These are phyloP conservation scores for Grallaria varia DNA, from an alignment of 2,113 vertebrate species.

Conservation along the genomic window DNA sequence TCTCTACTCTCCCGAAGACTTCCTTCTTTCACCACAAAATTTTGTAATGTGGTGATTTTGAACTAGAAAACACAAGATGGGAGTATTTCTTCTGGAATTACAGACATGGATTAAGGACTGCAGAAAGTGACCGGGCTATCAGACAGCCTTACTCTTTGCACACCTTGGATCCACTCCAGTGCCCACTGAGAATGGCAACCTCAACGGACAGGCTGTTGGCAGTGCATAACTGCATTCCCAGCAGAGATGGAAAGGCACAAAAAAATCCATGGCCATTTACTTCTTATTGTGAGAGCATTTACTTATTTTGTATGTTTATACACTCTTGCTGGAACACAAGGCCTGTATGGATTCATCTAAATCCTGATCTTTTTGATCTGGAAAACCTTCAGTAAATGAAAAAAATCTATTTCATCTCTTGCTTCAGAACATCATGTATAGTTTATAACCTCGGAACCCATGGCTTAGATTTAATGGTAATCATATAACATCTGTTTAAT, in stretches of 20 bases:
- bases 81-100: background rate
- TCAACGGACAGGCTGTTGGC: background rate
- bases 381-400: conserved; percentile 65
- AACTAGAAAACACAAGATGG: background rate
- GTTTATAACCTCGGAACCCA: conserved; percentile 72
- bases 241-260: background rate
- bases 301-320: conserved; percentile 56
- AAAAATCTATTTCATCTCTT: conserved; percentile 68
- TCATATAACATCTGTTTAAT: conserved; percentile 86
- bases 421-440: conserved; percentile 69
- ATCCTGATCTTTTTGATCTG: conserved; percentile 72
- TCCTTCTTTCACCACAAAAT: background rate
- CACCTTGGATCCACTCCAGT: background rate
- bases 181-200: background rate
- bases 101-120: background rate
- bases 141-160: background rate
- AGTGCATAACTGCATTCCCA: background rate
- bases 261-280: background rate
- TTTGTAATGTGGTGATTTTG: background rate
- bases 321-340: conserved; percentile 47
- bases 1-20: background rate
- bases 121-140: background rate
- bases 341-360: conserved; percentile 52
- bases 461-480: conserved; percentile 78
- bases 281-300: conserved; percentile 50